Percentiles rank a stretch among this genome's conserved stretches.
Evolutionary conservation across 1,140 invertebrate species (phyloP).

Genomic region (Onthophagus taurus): DNA sequence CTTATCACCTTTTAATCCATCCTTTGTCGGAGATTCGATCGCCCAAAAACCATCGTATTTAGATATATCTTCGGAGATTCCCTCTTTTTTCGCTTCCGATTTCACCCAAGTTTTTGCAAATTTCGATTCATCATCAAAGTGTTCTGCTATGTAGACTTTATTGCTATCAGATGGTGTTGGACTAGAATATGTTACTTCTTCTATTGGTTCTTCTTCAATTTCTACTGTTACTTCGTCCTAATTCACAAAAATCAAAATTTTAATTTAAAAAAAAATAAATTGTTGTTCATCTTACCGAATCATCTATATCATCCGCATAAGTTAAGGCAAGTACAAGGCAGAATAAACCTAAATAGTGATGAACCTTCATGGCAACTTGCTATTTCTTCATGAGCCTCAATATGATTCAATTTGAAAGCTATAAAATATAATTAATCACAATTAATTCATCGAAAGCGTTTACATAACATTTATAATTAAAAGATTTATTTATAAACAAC

Average conservation of each 20-base stretch:
- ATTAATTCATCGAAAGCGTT: neutral
- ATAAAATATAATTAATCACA: neutral
- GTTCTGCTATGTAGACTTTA: slow-evolving; percentile 71
- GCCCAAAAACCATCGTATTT: slow-evolving; percentile 87
- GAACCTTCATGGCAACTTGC: neutral
- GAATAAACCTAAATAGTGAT: neutral
- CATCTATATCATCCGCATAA: slow-evolving; percentile 1
- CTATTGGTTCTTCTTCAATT: slow-evolving; percentile 19
- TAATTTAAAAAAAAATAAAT: neutral
- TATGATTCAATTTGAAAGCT: neutral
- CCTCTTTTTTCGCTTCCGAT: slow-evolving; percentile 91
- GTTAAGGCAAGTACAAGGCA: slow-evolving; percentile 3
- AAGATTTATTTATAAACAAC: slow-evolving; percentile 1
- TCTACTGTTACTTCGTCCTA: slow-evolving; percentile 36
- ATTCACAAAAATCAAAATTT: neutral
- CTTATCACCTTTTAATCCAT: slow-evolving; percentile 71
- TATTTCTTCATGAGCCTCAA: slow-evolving; percentile 11
- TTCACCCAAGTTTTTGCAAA: slow-evolving; percentile 77
- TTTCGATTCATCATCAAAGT: slow-evolving; percentile 72
- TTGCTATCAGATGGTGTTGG: slow-evolving; percentile 46
- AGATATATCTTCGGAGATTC: slow-evolving; percentile 79
- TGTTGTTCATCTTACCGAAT: slow-evolving; percentile 4
- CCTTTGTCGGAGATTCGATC: slow-evolving; percentile 68
- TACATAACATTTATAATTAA: neutral
- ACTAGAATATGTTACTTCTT: slow-evolving; percentile 42